phyloP scores from a whole-genome alignment of 2,888 invertebrate species.

The Anaspis maculata region DNA sequence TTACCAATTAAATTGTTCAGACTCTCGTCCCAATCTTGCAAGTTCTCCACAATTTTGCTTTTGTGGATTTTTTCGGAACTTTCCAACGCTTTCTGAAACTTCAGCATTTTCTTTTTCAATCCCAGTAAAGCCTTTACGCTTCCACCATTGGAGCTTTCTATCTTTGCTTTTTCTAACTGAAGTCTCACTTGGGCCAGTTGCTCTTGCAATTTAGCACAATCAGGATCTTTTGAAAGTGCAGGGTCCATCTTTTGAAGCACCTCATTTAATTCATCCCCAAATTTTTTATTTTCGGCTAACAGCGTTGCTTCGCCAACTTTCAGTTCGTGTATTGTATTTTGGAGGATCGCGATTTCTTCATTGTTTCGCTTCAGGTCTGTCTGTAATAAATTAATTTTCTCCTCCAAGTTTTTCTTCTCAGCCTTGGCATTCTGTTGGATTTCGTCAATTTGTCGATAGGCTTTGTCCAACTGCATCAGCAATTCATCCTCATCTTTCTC shows the following conservation, averaged over 20 bases:
- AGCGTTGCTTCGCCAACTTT: too few species aligned
- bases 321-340: conserved; percentile 2
- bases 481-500: conserved; percentile 15
- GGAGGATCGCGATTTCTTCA: conserved; percentile 13
- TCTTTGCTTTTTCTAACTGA: conserved; percentile 16
- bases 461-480: conserved; percentile 5
- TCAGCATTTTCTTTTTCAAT: conserved; percentile 16
- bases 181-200: conserved; percentile 19
- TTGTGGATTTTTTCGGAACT: conserved; percentile 11
- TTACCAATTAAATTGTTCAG: conserved; percentile 11
- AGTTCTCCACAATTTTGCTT: conserved; percentile 15
- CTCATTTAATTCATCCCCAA: too few species aligned
- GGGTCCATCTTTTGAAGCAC: too few species aligned
- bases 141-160: conserved; percentile 3
- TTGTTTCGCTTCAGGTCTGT: conserved; percentile 15
- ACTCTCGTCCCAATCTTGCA: conserved; percentile 13
- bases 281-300: conserved; percentile 8
- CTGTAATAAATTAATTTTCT: conserved; percentile 16
- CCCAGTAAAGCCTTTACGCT: conserved; percentile 7
- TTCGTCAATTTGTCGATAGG: conserved; percentile 1
- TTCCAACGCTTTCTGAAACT: conserved; percentile 14
- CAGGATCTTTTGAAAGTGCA: too few species aligned
- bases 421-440: conserved; percentile 12
- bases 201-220: conserved; percentile 17
- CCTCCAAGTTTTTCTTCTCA: conserved; percentile 19